Conservation (phyloP, 2,113 vertebrate genomes). For the Platichthys flesus region DNA sequence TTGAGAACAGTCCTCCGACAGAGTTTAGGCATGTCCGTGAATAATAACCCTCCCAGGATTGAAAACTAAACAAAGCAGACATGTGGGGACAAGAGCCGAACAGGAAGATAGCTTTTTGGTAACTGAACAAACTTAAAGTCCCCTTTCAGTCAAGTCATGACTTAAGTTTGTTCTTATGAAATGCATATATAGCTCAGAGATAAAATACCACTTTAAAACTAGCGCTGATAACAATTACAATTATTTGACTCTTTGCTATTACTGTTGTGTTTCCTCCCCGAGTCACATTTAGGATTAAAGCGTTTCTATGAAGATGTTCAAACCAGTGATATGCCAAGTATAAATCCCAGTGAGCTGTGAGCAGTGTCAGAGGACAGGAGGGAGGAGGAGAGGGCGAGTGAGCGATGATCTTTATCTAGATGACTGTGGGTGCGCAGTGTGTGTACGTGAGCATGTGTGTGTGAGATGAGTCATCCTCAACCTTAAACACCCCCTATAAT, state of each 20-base stretch:
- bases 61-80: slow-evolving; percentile 44
- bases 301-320: slow-evolving; percentile 63
- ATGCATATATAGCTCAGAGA: slow-evolving; percentile 10
- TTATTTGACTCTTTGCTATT: slow-evolving; percentile 21
- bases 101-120: slow-evolving; percentile 17
- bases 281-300: slow-evolving; percentile 40
- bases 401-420: slow-evolving; percentile 73
- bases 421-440: slow-evolving; percentile 53
- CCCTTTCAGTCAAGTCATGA: background rate
- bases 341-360: slow-evolving; percentile 65
- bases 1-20: slow-evolving; percentile 35
- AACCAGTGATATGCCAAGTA: slow-evolving; percentile 34
- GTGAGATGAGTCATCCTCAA: slow-evolving; percentile 72
- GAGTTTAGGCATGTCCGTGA: slow-evolving; percentile 42
- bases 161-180: slow-evolving; percentile 14
- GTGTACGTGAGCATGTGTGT: slow-evolving; percentile 23
- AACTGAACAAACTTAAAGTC: background rate
- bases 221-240: slow-evolving; percentile 37
- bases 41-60: slow-evolving; percentile 11
- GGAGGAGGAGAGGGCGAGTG: slow-evolving; percentile 55
- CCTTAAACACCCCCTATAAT: slow-evolving; percentile 71
- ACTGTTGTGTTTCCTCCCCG: slow-evolving; percentile 13
- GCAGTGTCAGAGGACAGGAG: slow-evolving; percentile 60
- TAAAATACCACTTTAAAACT: slow-evolving; percentile 27
- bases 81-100: background rate